Evolutionary conservation across 2,113 vertebrate genomes (phyloP), one percentile per base, ranked within the genome.

Genomic region (Corvus cornix): DNA sequence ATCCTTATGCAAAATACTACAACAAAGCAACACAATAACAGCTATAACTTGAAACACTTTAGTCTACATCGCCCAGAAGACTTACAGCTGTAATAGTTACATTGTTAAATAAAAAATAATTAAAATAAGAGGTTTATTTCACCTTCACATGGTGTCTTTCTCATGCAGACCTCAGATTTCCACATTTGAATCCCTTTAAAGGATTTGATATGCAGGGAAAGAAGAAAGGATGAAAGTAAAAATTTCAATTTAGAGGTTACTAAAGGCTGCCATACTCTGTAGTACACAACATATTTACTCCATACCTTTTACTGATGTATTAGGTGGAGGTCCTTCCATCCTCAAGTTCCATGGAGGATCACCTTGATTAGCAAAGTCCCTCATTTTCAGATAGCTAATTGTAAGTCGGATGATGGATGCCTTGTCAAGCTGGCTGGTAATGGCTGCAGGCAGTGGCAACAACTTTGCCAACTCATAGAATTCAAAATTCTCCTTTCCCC

Each of bases 351-450:
- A 99, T 0, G 99, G 99, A 76, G 99, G 99, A 97, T 99, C 99
- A 2, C 99, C 99, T 96, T 99, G 99, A 98, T 99, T 99, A 98
- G 99, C 99, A 93, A 99, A 99, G 98, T 99, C 99, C 95, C 99
- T 98, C 99, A 99, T 99, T 98, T 99, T 99, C 98, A 99, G 98
- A 97, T 99, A 99, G 98, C 99, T 99, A 98, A 99, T 99, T 97
- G 99, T 99, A 95, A 99, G 99, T 88, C 99, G 98, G 95, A 99
- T 99, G 98, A 99, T 99, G 97, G 99, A 99, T 30, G 99, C 99
- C 97, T 99, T 99, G 98, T 99, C 99, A 94, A 99, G 98, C 97
- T 99, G 99, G 94, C 99, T 99, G 91, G 99, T 99, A 98, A 99
- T 99, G 98, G 99, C 99, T 70, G 99, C 99, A 87, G 99, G 99